Percentiles rank a stretch among this genome's conserved stretches.
These are phyloP conservation scores for Lacanobia wlatinum DNA, from an alignment of 2,888 invertebrate genomes.

Conservation along the genomic window DNA sequence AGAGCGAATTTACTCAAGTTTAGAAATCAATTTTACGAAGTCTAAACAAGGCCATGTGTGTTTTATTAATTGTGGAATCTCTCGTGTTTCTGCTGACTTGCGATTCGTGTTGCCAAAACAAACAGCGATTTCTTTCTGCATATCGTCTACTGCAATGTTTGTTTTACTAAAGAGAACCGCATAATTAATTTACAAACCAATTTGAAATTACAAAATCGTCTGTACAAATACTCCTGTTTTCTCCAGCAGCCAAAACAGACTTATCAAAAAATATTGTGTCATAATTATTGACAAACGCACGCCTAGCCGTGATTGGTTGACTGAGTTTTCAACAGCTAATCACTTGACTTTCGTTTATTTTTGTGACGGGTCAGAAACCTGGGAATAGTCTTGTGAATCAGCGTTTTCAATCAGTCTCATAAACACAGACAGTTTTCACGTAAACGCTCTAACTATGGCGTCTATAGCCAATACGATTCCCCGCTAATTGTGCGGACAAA, in stretches of 20 bases:
- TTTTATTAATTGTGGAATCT: slow-evolving; percentile 32
- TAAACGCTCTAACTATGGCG: slow-evolving; percentile 27
- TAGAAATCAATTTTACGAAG: slow-evolving; percentile 15
- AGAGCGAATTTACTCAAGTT: neutral
- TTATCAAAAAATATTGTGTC: too few relatives aligned
- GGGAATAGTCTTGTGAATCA: neutral
- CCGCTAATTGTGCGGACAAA: slow-evolving; percentile 72
- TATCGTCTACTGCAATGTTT: slow-evolving; percentile 17
- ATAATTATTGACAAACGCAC: too few relatives aligned
- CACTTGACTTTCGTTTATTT: too few relatives aligned
- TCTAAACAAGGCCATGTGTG: slow-evolving; percentile 21
- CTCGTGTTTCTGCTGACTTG: slow-evolving; percentile 1
- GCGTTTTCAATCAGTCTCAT: slow-evolving; percentile 5
- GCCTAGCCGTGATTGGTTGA: too few relatives aligned
- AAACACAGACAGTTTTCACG: slow-evolving; percentile 55
- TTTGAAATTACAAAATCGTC: slow-evolving; percentile 13
- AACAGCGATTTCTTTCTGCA: slow-evolving; percentile 31
- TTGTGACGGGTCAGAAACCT: too few relatives aligned
- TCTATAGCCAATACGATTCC: slow-evolving; percentile 59
- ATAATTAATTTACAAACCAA: neutral
- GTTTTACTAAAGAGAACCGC: neutral
- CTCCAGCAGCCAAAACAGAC: neutral
- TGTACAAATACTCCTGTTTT: neutral
- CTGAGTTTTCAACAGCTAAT: too few relatives aligned
- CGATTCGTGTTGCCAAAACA: slow-evolving; percentile 11